Percentiles rank a stretch among this genome's conserved stretches.
These are phyloP conservation scores for Synergus umbraculus DNA, from an alignment of 2,888 invertebrate species.

Conservation along the genomic window DNA sequence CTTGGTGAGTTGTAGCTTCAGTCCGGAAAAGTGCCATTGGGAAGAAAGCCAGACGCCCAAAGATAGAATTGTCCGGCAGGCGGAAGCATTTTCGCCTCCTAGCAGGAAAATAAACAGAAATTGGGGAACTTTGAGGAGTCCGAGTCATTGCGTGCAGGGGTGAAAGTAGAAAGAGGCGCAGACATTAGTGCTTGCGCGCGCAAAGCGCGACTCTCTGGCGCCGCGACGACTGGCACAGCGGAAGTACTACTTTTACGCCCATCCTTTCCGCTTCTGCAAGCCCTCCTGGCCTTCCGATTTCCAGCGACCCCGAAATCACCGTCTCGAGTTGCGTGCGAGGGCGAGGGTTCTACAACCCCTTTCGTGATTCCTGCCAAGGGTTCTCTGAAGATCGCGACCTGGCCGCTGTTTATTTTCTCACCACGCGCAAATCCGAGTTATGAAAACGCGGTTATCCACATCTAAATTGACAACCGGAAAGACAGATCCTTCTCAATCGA, in stretches of 20 bases:
- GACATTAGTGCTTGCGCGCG: conserved; percentile 35
- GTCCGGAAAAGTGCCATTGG: conserved; percentile 42
- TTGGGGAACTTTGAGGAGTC: conserved; percentile 41
- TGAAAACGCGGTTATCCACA: conserved; percentile 54
- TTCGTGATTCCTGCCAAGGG: conserved; percentile 45
- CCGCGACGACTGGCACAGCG: conserved; percentile 72
- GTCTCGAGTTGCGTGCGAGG: conserved; percentile 69
- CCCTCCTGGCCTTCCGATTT: conserved; percentile 57
- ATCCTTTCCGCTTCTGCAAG: conserved; percentile 55
- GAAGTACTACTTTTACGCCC: conserved; percentile 75
- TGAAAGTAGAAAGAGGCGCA: conserved; percentile 45
- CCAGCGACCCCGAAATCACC: conserved; percentile 66
- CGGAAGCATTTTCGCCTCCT: conserved; percentile 68
- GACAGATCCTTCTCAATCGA: conserved; percentile 60
- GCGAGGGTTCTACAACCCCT: conserved; percentile 53
- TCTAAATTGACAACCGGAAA: conserved; percentile 54
- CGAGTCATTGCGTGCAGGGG: conserved; percentile 46
- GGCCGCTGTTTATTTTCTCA: conserved; percentile 32
- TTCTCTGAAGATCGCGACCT: conserved; percentile 29
- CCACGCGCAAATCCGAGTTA: conserved; percentile 58
- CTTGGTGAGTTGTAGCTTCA: not conserved
- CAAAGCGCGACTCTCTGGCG: conserved; percentile 63
- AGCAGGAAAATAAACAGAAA: conserved; percentile 67
- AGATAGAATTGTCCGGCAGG: conserved; percentile 54
- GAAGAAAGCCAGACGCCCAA: conserved; percentile 38